Base-by-base conservation (phyloP, 2,888 invertebrate genomes). In the Nomada goodeniana region DNA sequence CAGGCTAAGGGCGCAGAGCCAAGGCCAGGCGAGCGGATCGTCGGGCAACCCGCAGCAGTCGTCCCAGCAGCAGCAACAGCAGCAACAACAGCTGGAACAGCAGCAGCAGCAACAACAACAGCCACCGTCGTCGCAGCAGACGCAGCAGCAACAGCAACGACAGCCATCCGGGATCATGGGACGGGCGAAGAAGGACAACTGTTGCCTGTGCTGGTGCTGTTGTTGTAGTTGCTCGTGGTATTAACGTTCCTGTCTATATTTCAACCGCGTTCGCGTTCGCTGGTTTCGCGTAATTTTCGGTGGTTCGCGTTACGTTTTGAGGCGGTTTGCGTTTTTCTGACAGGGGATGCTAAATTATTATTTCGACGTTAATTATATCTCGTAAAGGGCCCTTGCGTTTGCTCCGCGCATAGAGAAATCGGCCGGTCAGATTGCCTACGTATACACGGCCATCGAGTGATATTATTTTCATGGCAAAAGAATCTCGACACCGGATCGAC, bases 131-230 rank as follows among this genome's bases (percentile, higher is more conserved):
- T 77, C 84, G 79, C 86, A 84, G 75, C 91, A 86, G 68, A 88
- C 86, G 64, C 89, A 89, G 73, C 89, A 89, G 78, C 90, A 87
- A 63, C 89, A 89, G 79, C 91, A 88, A 78, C 90, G 89, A 59
- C 91, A 89, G 80, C 94, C 94, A 94, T 94, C 95, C 94, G 95
- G 93, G 92, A 94, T 94, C 93, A 95, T 91, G 87, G 93, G 93
- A 65, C 91, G 94, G 91, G 95, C 94, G 92, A 94, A 94, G 94
- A 95, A 95, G 94, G 95, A 94, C 94, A 95, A 95, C 94, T 95
- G 93, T 89, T 95, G 95, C 90, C 95, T 95, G 91, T 95, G 95
- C 94, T 95, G 95, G 94, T 95, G 95, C 94, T 95, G 95, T 93
- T 95, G 95, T 90, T 95, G 95, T 94, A 95, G 95, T 91, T 94